Conservation (phyloP, 2,113 vertebrate species). For the Xenopus borealis region DNA sequence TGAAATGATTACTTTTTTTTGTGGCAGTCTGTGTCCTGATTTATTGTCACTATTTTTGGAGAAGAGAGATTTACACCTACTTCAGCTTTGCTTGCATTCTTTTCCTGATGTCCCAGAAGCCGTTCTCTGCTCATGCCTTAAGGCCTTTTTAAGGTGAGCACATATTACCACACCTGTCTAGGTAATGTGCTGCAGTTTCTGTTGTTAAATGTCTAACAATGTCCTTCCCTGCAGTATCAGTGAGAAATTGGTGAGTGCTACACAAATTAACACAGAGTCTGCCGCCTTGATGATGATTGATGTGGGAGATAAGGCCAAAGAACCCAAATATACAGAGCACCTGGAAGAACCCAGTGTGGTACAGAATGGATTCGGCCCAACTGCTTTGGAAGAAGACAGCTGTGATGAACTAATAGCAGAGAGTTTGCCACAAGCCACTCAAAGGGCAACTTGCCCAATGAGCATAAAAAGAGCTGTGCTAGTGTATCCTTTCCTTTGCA, state of each 20-base stretch:
- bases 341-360: conserved; percentile 32
- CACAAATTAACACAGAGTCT: conserved; percentile 68
- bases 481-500: conserved; percentile 79
- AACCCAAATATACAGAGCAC: not conserved
- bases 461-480: conserved; percentile 75
- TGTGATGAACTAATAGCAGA: conserved; percentile 37
- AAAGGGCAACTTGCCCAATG: conserved; percentile 69
- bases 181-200: too few relatives aligned
- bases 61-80: conserved; percentile 76
- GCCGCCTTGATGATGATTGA: conserved; percentile 68
- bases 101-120: conserved; percentile 90
- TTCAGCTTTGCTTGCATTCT: conserved; percentile 81
- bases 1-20: not conserved
- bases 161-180: not conserved
- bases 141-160: conserved; percentile 79
- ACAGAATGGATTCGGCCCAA: conserved; percentile 77
- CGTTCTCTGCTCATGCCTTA: conserved; percentile 80
- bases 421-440: not conserved
- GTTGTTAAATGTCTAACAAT: too few relatives aligned
- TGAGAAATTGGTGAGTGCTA: conserved; percentile 66
- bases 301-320: conserved; percentile 48
- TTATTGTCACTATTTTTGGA: conserved; percentile 80
- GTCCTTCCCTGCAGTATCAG: conserved; percentile 60
- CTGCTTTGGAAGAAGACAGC: conserved; percentile 50
- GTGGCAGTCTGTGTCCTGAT: conserved; percentile 80